phyloP scores from a whole-genome alignment of 2,113 vertebrate genomes.

The Lates calcarifer region DNA sequence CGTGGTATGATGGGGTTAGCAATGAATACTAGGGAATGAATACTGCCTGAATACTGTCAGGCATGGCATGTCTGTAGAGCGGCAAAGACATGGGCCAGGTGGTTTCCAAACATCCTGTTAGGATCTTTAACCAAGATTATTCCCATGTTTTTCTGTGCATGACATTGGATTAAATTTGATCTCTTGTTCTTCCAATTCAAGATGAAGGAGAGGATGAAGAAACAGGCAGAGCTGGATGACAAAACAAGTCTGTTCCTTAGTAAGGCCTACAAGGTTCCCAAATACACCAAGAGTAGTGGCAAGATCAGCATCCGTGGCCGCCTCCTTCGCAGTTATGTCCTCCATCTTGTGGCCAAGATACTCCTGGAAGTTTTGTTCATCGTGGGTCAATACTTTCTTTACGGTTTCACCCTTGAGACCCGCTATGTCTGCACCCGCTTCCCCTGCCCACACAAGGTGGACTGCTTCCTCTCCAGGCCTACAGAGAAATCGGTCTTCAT shows the following conservation, averaged over 20 bases:
- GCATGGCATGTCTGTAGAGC: neutral
- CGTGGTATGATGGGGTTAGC: no score
- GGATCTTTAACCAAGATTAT: no score
- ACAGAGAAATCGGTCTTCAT: slow-evolving; percentile 98
- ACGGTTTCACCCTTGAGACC: slow-evolving; percentile 90
- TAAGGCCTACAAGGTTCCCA: slow-evolving; percentile 81
- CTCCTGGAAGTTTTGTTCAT: slow-evolving; percentile 93
- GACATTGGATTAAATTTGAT: slow-evolving; percentile 5
- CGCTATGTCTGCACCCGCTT: slow-evolving; percentile 88
- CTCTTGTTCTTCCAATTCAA: slow-evolving; percentile 5
- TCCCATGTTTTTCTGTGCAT: no score
- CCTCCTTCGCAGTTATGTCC: slow-evolving; percentile 92
- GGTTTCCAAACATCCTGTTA: neutral
- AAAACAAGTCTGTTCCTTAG: slow-evolving; percentile 70
- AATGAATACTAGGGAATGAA: no score
- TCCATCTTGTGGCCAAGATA: slow-evolving; percentile 93
- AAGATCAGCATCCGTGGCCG: slow-evolving; percentile 90
- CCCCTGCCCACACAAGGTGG: slow-evolving; percentile 95
- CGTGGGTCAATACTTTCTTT: slow-evolving; percentile 93
- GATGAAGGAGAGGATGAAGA: slow-evolving; percentile 84
- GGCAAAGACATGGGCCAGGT: neutral
- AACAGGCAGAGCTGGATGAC: slow-evolving; percentile 74
- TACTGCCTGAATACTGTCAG: no score
- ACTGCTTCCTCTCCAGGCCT: slow-evolving; percentile 97
- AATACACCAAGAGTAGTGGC: slow-evolving; percentile 88